Base-by-base conservation (phyloP, 2,797 vertebrate genomes). In the Lagocephalus sceleratus region DNA sequence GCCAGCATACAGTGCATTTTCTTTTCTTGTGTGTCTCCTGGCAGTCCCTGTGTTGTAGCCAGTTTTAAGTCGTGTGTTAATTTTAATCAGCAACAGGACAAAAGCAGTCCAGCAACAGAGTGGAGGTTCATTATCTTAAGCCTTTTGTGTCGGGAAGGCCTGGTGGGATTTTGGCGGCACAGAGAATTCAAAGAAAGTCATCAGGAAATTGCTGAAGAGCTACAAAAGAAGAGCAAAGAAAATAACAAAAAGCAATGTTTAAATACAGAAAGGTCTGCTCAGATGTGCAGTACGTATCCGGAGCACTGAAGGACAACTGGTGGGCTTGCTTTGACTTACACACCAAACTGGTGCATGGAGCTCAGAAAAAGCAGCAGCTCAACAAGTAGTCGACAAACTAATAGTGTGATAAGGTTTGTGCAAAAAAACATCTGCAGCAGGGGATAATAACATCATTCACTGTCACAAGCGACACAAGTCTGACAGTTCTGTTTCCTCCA, bases 401-500 rank as follows among this genome's bases (percentile, higher is more conserved):
- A 5, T 19, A n/a, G 5, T 42, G 16, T 42, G 6, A 15, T 15
- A 16, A 17, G 20, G 19, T 44, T 49, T 60, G 20, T 38, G 1
- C 17, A 53, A 10, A 41, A n/a, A 53, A 12, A 21, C 1, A 54
- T 63, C 44, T 60, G 21, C 35, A 66, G 46, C 9, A 51, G 54
- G 23, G 66, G n/a, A 54, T 47, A 60, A 44, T 49, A 16, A 26
- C 35, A 60, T 63, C 41, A 60, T 16, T 19, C 15, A 60, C 55
- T 76, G 72, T 69, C 52, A 71, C 32, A 60, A 21, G 15, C 20
- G 15, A 52, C 3, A 61, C 51, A 50, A 17, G 23, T 54, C 43
- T 73, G 63, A 57, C 63, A 61, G 54, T 51, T 66, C 57, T 54
- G 49, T 71, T 74, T 59, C 41, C 29, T 60, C 47, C 46, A 9